phyloP scores from a whole-genome alignment of 2,113 vertebrate genomes.

The Callospermophilus lateralis region DNA sequence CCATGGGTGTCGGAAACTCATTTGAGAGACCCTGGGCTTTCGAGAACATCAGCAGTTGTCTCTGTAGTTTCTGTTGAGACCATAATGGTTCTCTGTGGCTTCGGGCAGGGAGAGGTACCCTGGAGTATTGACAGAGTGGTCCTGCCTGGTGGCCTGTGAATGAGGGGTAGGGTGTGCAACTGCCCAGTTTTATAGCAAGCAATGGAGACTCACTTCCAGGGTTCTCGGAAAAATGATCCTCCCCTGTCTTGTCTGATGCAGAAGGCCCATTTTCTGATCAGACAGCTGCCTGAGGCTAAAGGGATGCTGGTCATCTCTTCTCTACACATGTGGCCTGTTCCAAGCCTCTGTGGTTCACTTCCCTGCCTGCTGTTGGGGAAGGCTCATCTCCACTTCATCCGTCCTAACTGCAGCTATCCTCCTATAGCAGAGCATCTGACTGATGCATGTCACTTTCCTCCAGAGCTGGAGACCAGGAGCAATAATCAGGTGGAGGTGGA shows the following conservation, averaged over 20 bases:
- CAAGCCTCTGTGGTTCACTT: not conserved
- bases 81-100: not conserved
- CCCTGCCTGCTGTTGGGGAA: not conserved
- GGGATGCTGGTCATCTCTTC: not conserved
- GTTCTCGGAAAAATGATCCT: not conserved
- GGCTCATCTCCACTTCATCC: not conserved
- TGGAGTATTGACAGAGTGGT: not conserved
- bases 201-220: not conserved
- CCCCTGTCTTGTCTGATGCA: not conserved
- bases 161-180: fast-evolving
- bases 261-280: not conserved
- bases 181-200: not conserved
- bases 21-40: not conserved
- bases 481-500: not conserved
- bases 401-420: not conserved
- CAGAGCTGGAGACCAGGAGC: not conserved
- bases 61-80: not conserved
- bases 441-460: not conserved
- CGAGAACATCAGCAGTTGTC: not conserved
- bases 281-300: not conserved
- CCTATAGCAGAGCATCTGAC: not conserved
- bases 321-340: not conserved
- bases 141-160: not conserved
- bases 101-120: not conserved
- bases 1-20: not conserved